These are phyloP conservation scores for Spilosoma lubricipeda DNA, from an alignment of 2,888 invertebrate species.

Conservation along the genomic window DNA sequence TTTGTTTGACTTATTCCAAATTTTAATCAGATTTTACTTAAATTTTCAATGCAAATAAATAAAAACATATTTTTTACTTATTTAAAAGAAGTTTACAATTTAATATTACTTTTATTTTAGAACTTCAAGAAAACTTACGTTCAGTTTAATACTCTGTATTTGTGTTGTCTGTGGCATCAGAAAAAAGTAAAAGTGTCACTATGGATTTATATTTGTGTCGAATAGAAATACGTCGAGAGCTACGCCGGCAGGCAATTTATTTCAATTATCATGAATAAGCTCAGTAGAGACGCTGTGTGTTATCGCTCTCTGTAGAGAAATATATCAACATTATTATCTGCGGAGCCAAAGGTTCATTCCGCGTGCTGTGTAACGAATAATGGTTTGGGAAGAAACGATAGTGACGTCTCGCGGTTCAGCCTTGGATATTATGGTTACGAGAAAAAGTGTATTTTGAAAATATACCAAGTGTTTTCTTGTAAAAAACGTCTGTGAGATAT, in stretches of 20 bases:
- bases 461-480: slow-evolving; percentile 82
- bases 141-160: slow-evolving; percentile 21
- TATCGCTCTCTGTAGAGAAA: slow-evolving; percentile 70
- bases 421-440: slow-evolving; percentile 85
- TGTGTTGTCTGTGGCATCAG: slow-evolving; percentile 59
- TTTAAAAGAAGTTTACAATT: neutral
- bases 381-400: slow-evolving; percentile 81
- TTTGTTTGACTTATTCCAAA: neutral
- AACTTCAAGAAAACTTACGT: neutral
- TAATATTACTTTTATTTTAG: neutral
- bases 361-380: slow-evolving; percentile 78
- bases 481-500: slow-evolving; percentile 77
- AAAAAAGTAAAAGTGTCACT: slow-evolving; percentile 61
- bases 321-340: slow-evolving; percentile 64
- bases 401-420: slow-evolving; percentile 85
- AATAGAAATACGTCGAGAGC: slow-evolving; percentile 77
- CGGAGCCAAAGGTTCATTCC: slow-evolving; percentile 60
- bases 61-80: neutral
- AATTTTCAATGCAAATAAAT: neutral
- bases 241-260: slow-evolving; percentile 83
- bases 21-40: neutral
- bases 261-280: slow-evolving; percentile 81
- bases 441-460: slow-evolving; percentile 86
- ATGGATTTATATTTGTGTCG: slow-evolving; percentile 83
- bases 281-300: slow-evolving; percentile 71